These are phyloP conservation scores for Actinemys pallida DNA, from an alignment of 2,113 vertebrate genomes.

Conservation along the genomic window DNA sequence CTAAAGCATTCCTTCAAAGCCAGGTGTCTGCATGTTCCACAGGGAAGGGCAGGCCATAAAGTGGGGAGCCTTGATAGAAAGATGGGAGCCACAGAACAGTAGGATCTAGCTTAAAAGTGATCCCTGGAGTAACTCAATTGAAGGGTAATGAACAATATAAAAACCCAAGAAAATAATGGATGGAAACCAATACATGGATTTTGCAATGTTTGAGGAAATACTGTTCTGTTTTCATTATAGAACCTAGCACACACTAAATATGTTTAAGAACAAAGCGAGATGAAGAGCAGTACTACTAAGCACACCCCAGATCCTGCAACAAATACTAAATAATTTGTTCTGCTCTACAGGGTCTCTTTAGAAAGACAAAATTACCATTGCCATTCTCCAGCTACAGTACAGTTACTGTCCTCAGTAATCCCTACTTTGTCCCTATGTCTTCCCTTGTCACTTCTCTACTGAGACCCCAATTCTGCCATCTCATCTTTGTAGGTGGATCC, in stretches of 20 bases:
- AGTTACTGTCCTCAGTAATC: background rate
- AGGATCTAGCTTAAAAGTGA: constrained; percentile 33
- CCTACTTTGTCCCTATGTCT: background rate
- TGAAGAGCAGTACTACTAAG: rapidly evolving
- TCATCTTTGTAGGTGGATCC: background rate
- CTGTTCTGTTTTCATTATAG: background rate
- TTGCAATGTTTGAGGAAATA: background rate
- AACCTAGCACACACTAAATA: background rate
- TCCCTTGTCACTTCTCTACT: background rate
- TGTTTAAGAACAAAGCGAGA: background rate
- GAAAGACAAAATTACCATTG: constrained; percentile 96
- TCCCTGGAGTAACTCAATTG: constrained; percentile 1
- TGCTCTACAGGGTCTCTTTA: constrained; percentile 89
- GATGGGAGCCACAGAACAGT: constrained; percentile 29
- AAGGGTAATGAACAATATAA: constrained; percentile 30
- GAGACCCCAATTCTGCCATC: background rate
- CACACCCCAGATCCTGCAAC: background rate
- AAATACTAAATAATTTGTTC: background rate
- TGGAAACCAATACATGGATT: background rate
- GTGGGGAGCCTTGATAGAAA: background rate
- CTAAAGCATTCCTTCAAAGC: background rate
- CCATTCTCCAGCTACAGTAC: constrained; percentile 93
- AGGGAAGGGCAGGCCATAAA: background rate
- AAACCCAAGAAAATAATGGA: constrained; percentile 20
- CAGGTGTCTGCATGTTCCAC: background rate